Evolutionary conservation across 2,888 invertebrate genomes (phyloP).

Genomic region (Cremastobaeus sp.): DNA sequence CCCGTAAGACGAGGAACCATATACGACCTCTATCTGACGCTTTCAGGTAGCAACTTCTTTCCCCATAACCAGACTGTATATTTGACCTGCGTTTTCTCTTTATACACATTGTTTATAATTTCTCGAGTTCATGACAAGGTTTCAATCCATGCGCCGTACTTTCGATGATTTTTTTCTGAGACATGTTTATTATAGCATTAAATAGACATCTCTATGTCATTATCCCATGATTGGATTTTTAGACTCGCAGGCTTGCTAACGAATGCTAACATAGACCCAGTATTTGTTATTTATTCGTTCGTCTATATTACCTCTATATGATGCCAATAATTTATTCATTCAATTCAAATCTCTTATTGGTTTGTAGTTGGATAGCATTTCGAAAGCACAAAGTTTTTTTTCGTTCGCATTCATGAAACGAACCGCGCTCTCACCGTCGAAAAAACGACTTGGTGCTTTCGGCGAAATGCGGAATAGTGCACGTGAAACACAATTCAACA

Average conservation of each 20-base stretch:
- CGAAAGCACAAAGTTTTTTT: conserved; percentile 6
- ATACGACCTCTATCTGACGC: conserved; percentile 91
- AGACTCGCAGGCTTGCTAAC: conserved; percentile 68
- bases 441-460: conserved; percentile 28
- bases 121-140: neutral
- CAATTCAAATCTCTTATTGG: conserved; percentile 10
- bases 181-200: conserved; percentile 26
- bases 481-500: conserved; percentile 57
- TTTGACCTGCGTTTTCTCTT: conserved; percentile 21
- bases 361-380: conserved; percentile 21
- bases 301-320: neutral
- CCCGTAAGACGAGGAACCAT: conserved; percentile 89
- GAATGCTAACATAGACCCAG: conserved; percentile 74
- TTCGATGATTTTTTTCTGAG: conserved; percentile 11
- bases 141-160: conserved; percentile 21
- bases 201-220: conserved; percentile 20
- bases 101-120: too few relatives aligned
- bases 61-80: conserved; percentile 63
- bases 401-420: too few relatives aligned
- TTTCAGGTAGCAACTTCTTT: conserved; percentile 86
- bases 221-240: conserved; percentile 42
- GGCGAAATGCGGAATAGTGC: conserved; percentile 49
- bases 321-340: conserved; percentile 12
- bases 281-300: conserved; percentile 61
- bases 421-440: too few relatives aligned